Percentiles rank a stretch among this genome's conserved stretches.
Conservation (phyloP, 2,113 vertebrate genomes). For the Sander vitreus region DNA sequence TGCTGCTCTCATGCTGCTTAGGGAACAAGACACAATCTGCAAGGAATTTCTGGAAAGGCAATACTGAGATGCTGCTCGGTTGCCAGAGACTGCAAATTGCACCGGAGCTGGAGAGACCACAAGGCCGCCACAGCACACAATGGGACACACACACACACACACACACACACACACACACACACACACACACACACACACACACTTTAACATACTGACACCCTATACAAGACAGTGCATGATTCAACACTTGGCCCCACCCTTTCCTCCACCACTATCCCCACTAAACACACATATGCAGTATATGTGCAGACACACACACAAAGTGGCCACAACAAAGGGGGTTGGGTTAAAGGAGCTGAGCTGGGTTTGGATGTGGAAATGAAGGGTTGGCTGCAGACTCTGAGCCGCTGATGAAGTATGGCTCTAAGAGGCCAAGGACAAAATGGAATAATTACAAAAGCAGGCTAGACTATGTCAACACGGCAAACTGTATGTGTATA, state of each 20-base stretch:
- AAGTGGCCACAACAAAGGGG: constrained; percentile 75
- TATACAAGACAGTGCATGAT: constrained; percentile 59
- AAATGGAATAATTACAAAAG: constrained; percentile 80
- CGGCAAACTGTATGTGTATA: constrained; percentile 40
- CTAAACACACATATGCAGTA: constrained; percentile 28
- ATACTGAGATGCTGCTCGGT: constrained; percentile 24
- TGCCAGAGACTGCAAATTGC: constrained; percentile 58
- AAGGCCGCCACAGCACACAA: constrained; percentile 15
- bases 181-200: constrained; percentile 6
- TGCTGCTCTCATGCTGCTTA: constrained; percentile 55
- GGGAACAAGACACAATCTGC: constrained; percentile 57
- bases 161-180: neutral
- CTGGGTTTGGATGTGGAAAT: constrained; percentile 70
- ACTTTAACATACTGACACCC: constrained; percentile 24
- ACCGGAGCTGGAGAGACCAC: constrained; percentile 50
- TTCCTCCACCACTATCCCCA: constrained; percentile 45
- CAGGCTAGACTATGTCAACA: constrained; percentile 68
- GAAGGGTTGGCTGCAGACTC: constrained; percentile 60
- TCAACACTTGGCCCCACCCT: constrained; percentile 53
- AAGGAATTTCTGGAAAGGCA: constrained; percentile 62
- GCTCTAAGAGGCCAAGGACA: constrained; percentile 52
- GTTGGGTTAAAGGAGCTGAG: constrained; percentile 61
- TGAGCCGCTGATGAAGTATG: constrained; percentile 63
- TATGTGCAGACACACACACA: constrained; percentile 14
- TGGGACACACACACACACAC: neutral